Conservation (phyloP, 2,797 vertebrate species). For the Tarsius wallacei region DNA sequence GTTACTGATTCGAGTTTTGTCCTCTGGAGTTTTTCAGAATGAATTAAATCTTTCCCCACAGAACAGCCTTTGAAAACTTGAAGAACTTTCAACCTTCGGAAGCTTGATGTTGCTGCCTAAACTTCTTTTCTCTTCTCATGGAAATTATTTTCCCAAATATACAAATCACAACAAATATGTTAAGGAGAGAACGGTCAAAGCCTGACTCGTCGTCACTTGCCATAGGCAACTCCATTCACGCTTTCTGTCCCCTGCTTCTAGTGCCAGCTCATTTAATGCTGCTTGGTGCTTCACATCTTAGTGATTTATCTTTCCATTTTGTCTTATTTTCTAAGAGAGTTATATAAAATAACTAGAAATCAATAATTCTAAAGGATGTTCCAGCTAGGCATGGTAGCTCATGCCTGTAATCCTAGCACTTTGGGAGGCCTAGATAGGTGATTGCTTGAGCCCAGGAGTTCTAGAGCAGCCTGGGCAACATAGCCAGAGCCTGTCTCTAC, state of each 20-base stretch:
- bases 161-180: not conserved
- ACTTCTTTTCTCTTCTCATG: not conserved
- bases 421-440: too few species aligned
- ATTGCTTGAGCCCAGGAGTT: too few species aligned
- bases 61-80: not conserved
- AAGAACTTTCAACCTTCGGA: not conserved
- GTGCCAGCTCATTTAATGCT: not conserved
- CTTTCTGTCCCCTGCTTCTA: not conserved
- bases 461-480: too few species aligned
- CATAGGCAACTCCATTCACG: not conserved
- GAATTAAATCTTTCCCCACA: not conserved
- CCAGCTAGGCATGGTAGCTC: too few species aligned
- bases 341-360: conserved; percentile 33
- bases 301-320: not conserved
- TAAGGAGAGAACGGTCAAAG: not conserved
- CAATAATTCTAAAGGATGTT: not conserved
- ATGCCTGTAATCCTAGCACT: too few species aligned
- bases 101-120: not conserved
- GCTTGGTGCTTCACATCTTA: not conserved
- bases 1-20: conserved; percentile 20
- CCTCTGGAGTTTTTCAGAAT: not conserved
- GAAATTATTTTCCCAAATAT: not conserved
- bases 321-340: conserved; percentile 26
- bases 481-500: too few species aligned
- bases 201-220: not conserved